A percentile compares a stretch with the other conserved stretches of the same genome.
Evolutionary conservation across 2,888 invertebrate species (phyloP).

Genomic region (Anthoptus insignis): DNA sequence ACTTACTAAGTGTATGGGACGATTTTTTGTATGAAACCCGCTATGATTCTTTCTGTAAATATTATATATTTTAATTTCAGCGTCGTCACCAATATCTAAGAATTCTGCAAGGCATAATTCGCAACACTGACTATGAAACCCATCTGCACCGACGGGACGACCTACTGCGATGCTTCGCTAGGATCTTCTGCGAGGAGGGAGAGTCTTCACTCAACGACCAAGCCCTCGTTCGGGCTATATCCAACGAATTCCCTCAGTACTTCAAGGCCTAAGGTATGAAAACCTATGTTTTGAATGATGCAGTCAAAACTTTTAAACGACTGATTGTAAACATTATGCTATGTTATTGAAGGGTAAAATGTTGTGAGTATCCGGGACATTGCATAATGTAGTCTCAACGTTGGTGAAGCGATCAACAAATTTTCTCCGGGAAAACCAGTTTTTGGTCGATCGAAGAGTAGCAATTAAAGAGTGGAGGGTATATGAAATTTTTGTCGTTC

Average conservation of each 20-base stretch:
- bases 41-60: background rate
- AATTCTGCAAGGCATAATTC: conserved; percentile 92
- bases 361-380: no score
- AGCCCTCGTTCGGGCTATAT: conserved; percentile 92
- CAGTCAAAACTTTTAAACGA: no score
- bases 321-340: no score
- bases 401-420: background rate
- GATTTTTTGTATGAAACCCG: no score
- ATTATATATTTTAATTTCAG: conserved; percentile 68
- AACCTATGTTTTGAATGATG: conserved; percentile 4
- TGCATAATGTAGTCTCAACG: no score
- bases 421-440: background rate
- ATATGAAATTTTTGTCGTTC: conserved; percentile 24
- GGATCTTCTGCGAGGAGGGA: conserved; percentile 95
- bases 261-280: conserved; percentile 87
- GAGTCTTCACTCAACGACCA: conserved; percentile 92
- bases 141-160: conserved; percentile 94
- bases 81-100: conserved; percentile 93
- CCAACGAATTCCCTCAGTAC: conserved; percentile 94
- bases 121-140: conserved; percentile 93
- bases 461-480: background rate
- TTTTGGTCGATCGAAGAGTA: conserved; percentile 9
- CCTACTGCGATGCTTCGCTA: conserved; percentile 93
- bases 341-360: no score
- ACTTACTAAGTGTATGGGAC: no score